phyloP scores from a whole-genome alignment of 2,888 invertebrate genomes.

The Euzophera pinguis region DNA sequence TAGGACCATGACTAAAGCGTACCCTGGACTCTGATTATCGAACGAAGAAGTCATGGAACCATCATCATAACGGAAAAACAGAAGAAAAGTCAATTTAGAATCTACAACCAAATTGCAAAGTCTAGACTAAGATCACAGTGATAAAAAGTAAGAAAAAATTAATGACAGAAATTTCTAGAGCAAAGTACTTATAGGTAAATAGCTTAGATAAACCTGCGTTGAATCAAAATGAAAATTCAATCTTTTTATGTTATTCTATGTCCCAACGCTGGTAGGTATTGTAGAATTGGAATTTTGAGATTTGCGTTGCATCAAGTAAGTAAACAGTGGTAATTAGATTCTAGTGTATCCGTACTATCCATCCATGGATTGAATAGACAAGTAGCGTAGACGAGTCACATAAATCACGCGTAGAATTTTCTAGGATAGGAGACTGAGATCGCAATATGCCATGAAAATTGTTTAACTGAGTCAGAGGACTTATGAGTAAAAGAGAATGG shows the following conservation, averaged over 20 bases:
- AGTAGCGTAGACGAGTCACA: slow-evolving; percentile 30
- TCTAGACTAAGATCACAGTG: too few relatives aligned
- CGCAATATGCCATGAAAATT: background rate
- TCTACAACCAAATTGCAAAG: too few relatives aligned
- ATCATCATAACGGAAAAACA: too few relatives aligned
- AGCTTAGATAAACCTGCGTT: background rate
- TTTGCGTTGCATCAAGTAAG: slow-evolving; percentile 39
- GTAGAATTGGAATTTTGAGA: slow-evolving; percentile 21
- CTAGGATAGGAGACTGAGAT: background rate
- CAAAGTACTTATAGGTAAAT: too few relatives aligned
- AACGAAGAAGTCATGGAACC: too few relatives aligned
- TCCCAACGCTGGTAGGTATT: background rate
- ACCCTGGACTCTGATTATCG: too few relatives aligned
- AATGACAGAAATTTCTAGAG: too few relatives aligned
- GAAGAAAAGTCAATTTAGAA: too few relatives aligned
- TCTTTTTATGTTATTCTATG: background rate
- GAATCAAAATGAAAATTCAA: background rate
- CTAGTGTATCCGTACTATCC: slow-evolving; percentile 38
- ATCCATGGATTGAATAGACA: slow-evolving; percentile 52
- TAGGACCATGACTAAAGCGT: too few relatives aligned
- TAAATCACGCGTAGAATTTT: background rate
- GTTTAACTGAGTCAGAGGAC: too few relatives aligned
- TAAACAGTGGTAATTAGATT: slow-evolving; percentile 65
- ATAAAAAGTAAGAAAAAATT: too few relatives aligned
- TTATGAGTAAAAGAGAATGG: too few relatives aligned